These are phyloP conservation scores for Lamproptera curius DNA, from an alignment of 2,888 invertebrate species.

Conservation along the genomic window DNA sequence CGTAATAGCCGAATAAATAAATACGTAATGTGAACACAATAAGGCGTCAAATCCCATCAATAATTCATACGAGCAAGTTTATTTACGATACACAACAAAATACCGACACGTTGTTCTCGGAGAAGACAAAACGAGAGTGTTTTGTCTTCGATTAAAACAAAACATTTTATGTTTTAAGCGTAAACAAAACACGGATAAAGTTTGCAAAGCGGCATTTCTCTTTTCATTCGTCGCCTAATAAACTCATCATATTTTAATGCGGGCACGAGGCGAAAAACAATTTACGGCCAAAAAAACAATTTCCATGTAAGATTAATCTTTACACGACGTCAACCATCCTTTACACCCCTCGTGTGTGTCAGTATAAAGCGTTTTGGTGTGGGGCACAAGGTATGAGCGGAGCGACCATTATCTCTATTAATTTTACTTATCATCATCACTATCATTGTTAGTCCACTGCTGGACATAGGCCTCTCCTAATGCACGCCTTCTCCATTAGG, in stretches of 20 bases:
- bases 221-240: conserved; percentile 12
- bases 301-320: conserved; percentile 62
- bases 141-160: background rate
- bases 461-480: no score
- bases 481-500: no score
- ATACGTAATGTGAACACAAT: no score
- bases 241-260: conserved; percentile 14
- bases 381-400: conserved; percentile 20
- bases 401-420: no score
- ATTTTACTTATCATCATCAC: no score
- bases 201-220: background rate
- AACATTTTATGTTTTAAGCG: background rate
- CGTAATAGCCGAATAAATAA: no score
- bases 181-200: background rate
- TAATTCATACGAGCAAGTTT: background rate
- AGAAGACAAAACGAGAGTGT: background rate
- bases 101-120: background rate
- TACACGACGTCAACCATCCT: conserved; percentile 43
- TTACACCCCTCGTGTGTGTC: conserved; percentile 36
- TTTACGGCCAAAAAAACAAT: conserved; percentile 45
- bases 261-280: conserved; percentile 31
- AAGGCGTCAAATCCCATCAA: no score
- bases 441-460: no score
- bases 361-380: conserved; percentile 32
- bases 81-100: no score